Percentiles rank a stretch among this genome's conserved stretches.
Conservation (phyloP, 2,113 vertebrate genomes). For the Gallinago media region DNA sequence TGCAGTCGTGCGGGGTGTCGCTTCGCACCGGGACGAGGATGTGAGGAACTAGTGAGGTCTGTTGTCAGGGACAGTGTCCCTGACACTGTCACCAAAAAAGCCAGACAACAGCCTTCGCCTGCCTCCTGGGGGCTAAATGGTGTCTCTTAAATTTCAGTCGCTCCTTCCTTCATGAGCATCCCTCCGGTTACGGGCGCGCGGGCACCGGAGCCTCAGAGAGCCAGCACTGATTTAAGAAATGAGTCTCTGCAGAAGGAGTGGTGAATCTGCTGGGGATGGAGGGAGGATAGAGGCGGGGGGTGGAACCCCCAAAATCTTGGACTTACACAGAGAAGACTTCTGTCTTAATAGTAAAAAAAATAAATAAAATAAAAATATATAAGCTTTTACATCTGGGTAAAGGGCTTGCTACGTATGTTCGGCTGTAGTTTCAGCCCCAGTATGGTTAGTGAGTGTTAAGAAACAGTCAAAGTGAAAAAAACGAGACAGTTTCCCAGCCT, state of each 20-base stretch:
- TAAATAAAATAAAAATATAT: accelerated
- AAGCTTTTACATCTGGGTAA: background rate
- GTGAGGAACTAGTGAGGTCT: background rate
- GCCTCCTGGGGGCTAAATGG: background rate
- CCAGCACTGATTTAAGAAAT: no score
- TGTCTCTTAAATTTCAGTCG: background rate
- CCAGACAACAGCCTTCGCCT: background rate
- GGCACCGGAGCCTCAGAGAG: no score
- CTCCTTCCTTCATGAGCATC: no score
- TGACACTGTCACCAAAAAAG: background rate
- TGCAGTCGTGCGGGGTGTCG: background rate
- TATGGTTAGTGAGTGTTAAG: background rate
- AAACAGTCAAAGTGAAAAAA: background rate
- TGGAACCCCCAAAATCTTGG: background rate
- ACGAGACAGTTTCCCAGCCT: background rate
- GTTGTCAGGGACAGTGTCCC: background rate
- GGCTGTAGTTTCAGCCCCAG: background rate
- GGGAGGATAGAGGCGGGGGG: background rate
- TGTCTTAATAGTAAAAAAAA: background rate
- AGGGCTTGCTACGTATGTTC: accelerated
- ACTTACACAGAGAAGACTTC: background rate
- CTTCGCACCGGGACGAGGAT: background rate
- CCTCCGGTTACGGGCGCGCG: no score
- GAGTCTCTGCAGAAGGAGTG: no score
- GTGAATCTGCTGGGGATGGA: background rate